These are phyloP conservation scores for Malurus melanocephalus DNA, from an alignment of 2,113 vertebrate species.

Conservation along the genomic window DNA sequence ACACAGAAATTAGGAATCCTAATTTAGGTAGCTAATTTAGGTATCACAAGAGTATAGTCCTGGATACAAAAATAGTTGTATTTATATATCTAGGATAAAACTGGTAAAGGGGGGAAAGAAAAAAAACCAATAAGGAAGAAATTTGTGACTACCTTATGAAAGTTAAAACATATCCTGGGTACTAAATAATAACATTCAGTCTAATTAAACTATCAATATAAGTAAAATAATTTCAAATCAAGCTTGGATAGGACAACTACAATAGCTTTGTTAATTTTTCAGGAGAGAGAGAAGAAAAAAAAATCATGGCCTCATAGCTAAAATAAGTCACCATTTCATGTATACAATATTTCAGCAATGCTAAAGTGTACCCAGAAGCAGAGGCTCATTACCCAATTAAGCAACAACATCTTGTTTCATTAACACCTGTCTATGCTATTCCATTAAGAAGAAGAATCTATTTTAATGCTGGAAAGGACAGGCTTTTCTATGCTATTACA, in stretches of 20 bases:
- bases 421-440: not conserved
- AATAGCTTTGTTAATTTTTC: not conserved
- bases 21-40: slow-evolving; percentile 16
- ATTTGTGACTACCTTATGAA: not conserved
- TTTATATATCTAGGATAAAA: not conserved
- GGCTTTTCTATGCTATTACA: not conserved
- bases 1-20: not conserved
- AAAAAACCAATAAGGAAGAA: not conserved
- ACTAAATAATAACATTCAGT: not conserved
- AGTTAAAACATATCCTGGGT: not conserved
- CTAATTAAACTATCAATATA: not conserved
- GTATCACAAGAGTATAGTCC: not conserved
- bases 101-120: not conserved
- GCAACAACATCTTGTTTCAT: not conserved
- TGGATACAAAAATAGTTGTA: not conserved
- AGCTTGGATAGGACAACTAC: not conserved
- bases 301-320: not conserved
- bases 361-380: not conserved
- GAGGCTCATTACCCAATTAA: not conserved
- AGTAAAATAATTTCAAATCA: not conserved
- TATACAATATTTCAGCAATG: not conserved
- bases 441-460: not conserved
- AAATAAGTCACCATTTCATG: not conserved
- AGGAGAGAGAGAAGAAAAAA: not conserved
- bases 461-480: not conserved